Percentiles rank a stretch among this genome's conserved stretches.
These are phyloP conservation scores for Trisateles emortualis DNA, from an alignment of 2,888 invertebrate species.

Conservation along the genomic window DNA sequence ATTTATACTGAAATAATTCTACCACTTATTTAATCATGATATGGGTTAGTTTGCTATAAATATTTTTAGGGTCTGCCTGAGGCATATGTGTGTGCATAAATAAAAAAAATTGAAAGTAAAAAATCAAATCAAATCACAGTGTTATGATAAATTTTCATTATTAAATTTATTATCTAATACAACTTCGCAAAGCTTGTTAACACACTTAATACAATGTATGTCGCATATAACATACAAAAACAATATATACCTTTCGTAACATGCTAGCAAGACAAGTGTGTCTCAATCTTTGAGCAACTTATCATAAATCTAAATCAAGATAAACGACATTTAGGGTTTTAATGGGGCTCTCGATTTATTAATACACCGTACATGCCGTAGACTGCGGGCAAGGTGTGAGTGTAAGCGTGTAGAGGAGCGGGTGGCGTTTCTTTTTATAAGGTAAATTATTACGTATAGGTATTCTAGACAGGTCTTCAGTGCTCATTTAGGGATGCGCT, in stretches of 20 bases:
- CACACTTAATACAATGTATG: constrained; percentile 2
- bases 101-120: too few relatives aligned
- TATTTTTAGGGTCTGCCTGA: too few relatives aligned
- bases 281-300: constrained; percentile 76
- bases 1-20: too few relatives aligned
- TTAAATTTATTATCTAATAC: not conserved
- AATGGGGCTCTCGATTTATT: constrained; percentile 79
- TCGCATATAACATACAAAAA: constrained; percentile 27
- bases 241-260: constrained; percentile 54
- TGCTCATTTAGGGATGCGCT: too few relatives aligned
- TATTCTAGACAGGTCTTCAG: too few relatives aligned
- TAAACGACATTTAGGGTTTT: constrained; percentile 81
- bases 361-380: constrained; percentile 64
- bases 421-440: not conserved
- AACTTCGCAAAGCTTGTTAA: not conserved
- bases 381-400: not conserved
- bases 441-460: too few relatives aligned
- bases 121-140: not conserved
- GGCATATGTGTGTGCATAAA: too few relatives aligned
- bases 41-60: too few relatives aligned
- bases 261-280: constrained; percentile 57
- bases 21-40: too few relatives aligned
- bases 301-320: constrained; percentile 85
- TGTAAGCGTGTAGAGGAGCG: not conserved
- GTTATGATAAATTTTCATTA: not conserved